phyloP scores from a whole-genome alignment of 1,140 invertebrate species.

The Drosophila quadrilineata region DNA sequence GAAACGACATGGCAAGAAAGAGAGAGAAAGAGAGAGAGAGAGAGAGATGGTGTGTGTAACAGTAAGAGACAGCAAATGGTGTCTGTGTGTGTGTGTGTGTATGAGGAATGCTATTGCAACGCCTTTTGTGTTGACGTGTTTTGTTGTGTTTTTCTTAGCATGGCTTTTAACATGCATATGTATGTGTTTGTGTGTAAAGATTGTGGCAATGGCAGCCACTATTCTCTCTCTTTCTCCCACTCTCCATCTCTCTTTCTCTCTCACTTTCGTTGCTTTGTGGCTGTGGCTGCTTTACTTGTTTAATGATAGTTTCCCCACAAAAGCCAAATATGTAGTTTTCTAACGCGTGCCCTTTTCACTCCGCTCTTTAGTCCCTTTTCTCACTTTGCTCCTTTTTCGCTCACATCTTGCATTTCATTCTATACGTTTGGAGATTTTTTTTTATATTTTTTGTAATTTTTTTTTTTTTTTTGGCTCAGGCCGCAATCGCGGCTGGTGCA shows the following conservation, averaged over 20 bases:
- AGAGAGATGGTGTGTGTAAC: background rate
- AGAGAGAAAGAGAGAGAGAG: background rate
- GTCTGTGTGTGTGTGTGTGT: no score
- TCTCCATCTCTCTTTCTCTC: slow-evolving; percentile 17
- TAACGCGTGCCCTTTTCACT: slow-evolving; percentile 7
- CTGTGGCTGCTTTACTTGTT: slow-evolving; percentile 54
- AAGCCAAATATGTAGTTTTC: slow-evolving; percentile 56
- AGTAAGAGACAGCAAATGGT: no score
- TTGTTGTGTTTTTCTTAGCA: slow-evolving; percentile 47
- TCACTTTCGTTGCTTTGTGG: no score
- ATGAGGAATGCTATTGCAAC: background rate
- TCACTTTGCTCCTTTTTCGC: no score
- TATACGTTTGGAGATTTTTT: no score
- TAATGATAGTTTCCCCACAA: slow-evolving; percentile 73
- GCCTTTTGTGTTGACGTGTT: slow-evolving; percentile 32
- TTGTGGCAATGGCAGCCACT: slow-evolving; percentile 15
- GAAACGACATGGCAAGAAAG: no score
- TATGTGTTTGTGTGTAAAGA: slow-evolving; percentile 21
- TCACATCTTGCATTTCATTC: no score
- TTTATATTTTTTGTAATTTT: no score
- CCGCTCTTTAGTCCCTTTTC: background rate
- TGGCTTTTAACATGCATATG: slow-evolving; percentile 39
- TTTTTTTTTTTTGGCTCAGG: slow-evolving; percentile 16
- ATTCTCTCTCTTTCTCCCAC: slow-evolving; percentile 1
- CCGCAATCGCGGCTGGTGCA: slow-evolving; percentile 44